Base-by-base conservation (phyloP, 2,888 invertebrate genomes). In the Lycophotia porphyrea region DNA sequence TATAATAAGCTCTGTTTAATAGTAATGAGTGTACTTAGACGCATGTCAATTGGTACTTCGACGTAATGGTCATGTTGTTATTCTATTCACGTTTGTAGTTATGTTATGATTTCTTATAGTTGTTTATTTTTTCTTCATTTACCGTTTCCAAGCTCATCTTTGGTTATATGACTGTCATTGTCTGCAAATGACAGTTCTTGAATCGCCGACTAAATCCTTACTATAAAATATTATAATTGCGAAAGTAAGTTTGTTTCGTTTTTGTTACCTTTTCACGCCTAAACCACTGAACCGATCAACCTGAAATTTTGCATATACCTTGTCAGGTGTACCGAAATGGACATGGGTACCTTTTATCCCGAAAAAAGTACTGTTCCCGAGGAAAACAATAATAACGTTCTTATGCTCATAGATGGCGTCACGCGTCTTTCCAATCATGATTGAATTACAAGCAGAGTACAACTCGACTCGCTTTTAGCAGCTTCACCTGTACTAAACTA, bases 11-110 rank as follows among this genome's bases (percentile, higher is more conserved):
- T 63, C 70, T 63, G 58, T 71, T 82, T 80, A 82, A 71, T 84
- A 84, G 63, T 80, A 81, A 84, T 81, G 71, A 81, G 67, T n/a
- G 63, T 80, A 68, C 84, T 74, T 71, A 71, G 81, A 36, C 60
- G 75, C 81, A 76, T 82, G 75, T 84, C 84, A 84, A 81, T 80
- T 68, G 73, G 76, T 68, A 67, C 68, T 80, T 66, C 64, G 44
- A 1, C 1, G 65, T 80, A 66, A 80, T 80, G 60, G 21, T 34
- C 44, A 69, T 83, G 78, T 83, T 67, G 47, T 55, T 49, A 24
- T 76, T 76, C 24, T 52, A 44, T 55, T 76, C n/a, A 52, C 27
- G 44, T 63, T 9, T 36, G 15, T 15, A 9, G 24, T 47, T 13
- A 39, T 70, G 60, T 42, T 68, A 52, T 31, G 42, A 76, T 69